Evolutionary conservation across 2,113 vertebrate genomes (phyloP).

Genomic region (Pogonocichla stellata): DNA sequence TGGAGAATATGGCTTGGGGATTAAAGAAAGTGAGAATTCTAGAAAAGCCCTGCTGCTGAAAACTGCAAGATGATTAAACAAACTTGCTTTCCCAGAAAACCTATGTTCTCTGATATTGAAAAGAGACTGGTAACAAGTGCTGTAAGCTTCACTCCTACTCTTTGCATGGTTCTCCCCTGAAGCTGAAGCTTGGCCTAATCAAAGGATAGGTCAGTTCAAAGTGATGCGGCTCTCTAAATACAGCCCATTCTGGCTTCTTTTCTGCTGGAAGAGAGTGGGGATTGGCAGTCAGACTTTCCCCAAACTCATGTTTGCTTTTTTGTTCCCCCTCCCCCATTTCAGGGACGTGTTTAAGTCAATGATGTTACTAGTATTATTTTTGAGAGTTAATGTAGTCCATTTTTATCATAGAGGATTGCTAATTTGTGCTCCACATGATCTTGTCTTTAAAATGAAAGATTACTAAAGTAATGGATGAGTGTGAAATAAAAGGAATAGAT

Average conservation of each 20-base stretch:
- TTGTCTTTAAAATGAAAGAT: neutral
- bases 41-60: neutral
- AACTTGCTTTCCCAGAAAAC: neutral
- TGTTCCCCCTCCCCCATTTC: neutral
- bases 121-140: neutral
- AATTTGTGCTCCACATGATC: neutral
- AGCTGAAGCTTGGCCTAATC: neutral
- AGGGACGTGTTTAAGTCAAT: neutral
- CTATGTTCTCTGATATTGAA: neutral
- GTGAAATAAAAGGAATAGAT: neutral
- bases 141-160: neutral
- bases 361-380: neutral
- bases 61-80: neutral
- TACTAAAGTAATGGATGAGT: neutral
- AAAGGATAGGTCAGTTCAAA: neutral
- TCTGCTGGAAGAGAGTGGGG: neutral
- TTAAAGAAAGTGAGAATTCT: neutral
- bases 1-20: neutral
- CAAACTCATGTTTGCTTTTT: neutral
- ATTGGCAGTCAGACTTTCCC: neutral
- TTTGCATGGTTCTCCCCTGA: accelerated
- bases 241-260: neutral
- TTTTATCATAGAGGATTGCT: neutral
- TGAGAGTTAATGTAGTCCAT: neutral
- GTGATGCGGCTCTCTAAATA: neutral